A percentile compares a stretch with the other conserved stretches of the same genome.
phyloP scores from a whole-genome alignment of 2,113 vertebrate genomes.

The Microcebus jonahi region DNA sequence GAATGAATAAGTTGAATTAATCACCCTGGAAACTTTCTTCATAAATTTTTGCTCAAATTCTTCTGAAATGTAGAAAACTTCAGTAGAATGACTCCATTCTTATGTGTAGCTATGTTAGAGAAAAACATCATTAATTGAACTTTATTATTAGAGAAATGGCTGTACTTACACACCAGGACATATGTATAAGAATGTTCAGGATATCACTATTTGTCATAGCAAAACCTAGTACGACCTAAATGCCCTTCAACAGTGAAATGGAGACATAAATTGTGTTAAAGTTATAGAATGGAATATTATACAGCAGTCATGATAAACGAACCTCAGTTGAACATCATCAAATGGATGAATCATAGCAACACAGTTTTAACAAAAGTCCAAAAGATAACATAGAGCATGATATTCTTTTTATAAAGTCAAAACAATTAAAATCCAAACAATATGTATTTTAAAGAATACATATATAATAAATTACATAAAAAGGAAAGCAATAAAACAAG shows the following conservation, averaged over 20 bases:
- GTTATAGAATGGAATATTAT: not conserved
- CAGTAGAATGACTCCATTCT: not conserved
- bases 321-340: not conserved
- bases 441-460: not conserved
- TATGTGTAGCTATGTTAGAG: not conserved
- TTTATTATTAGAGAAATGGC: not conserved
- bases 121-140: not conserved
- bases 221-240: constrained; percentile 5
- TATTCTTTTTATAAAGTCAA: not conserved
- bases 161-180: not conserved
- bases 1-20: not conserved
- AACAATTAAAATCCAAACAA: not conserved
- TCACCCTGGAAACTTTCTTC: not conserved
- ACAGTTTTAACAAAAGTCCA: not conserved
- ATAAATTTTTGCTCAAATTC: constrained; percentile 12
- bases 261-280: not conserved
- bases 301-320: not conserved
- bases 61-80: constrained; percentile 7
- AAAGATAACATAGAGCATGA: not conserved
- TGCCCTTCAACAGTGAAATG: not conserved
- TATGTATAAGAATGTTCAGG: not conserved
- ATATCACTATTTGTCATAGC: not conserved
- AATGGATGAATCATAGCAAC: not conserved
- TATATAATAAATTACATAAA: not conserved
- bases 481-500: constrained; percentile 17